These are phyloP conservation scores for Laspeyria flexula DNA, from an alignment of 2,888 invertebrate genomes.

Conservation along the genomic window DNA sequence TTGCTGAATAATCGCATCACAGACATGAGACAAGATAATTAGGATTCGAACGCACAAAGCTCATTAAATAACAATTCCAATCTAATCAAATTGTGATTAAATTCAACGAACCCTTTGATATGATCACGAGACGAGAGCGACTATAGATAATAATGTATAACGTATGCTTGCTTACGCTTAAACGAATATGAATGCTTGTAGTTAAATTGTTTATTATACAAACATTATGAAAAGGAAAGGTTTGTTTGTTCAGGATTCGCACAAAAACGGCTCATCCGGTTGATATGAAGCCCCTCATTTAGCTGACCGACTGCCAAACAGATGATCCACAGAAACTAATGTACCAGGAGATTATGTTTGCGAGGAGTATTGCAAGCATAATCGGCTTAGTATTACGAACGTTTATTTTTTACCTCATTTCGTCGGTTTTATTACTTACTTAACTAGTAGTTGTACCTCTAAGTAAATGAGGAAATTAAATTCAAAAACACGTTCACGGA, in stretches of 20 bases:
- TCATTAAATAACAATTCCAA: slow-evolving; percentile 58
- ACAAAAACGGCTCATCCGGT: slow-evolving; percentile 3
- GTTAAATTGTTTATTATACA: neutral
- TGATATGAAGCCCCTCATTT: neutral
- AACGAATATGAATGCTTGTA: slow-evolving; percentile 1
- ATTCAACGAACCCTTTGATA: slow-evolving; percentile 57
- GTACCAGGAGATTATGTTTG: slow-evolving; percentile 6
- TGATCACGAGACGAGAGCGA: slow-evolving; percentile 8
- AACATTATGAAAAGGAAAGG: slow-evolving; percentile 1
- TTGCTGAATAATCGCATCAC: slow-evolving; percentile 21
- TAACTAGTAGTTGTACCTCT: too few relatives aligned
- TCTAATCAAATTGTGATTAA: slow-evolving; percentile 64
- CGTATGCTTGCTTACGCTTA: neutral
- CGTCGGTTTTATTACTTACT: neutral
- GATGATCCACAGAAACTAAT: slow-evolving; percentile 1
- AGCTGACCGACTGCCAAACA: slow-evolving; percentile 1
- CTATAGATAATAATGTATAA: neutral
- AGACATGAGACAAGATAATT: slow-evolving; percentile 40
- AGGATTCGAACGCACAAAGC: slow-evolving; percentile 42
- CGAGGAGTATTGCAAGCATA: neutral
- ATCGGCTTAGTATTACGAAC: neutral
- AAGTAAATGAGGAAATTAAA: neutral
- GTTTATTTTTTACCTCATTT: neutral
- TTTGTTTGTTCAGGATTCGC: slow-evolving; percentile 10
- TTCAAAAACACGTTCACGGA: neutral